Percentiles rank a stretch among this genome's conserved stretches.
Evolutionary conservation across 2,113 vertebrate species (phyloP).

Genomic region (Hylia prasina): DNA sequence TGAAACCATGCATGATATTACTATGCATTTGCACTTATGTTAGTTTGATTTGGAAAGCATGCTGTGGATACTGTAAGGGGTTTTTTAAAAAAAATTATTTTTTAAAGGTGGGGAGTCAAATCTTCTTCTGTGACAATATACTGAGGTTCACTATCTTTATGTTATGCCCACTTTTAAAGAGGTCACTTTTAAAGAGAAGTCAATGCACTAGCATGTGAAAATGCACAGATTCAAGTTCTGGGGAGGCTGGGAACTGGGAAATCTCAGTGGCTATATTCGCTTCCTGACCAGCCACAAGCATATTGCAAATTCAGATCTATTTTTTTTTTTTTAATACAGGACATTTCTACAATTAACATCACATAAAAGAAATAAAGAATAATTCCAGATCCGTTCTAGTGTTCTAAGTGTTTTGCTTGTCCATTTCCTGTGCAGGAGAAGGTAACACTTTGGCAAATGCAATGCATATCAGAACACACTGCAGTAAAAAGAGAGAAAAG

Average conservation of each 20-base stretch:
- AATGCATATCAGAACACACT: background rate
- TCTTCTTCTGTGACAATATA: background rate
- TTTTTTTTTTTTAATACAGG: background rate
- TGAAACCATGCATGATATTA: background rate
- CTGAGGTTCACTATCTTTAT: background rate
- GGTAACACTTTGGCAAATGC: background rate
- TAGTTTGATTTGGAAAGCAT: background rate
- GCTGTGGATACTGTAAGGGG: background rate
- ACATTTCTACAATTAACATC: background rate
- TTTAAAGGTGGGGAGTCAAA: background rate
- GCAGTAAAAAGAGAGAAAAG: background rate
- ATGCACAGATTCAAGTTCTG: rapidly evolving
- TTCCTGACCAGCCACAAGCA: background rate
- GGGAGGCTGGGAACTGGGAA: background rate
- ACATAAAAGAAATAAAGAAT: background rate
- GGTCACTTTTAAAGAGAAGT: background rate
- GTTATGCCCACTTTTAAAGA: background rate
- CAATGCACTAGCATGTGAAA: background rate
- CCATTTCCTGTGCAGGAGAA: background rate
- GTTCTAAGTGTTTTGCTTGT: background rate
- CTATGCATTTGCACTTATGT: background rate
- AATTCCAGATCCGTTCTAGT: background rate
- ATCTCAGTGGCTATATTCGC: background rate
- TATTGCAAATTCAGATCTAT: background rate
- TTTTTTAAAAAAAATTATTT: background rate